Evolutionary conservation across 1,140 invertebrate genomes (phyloP).

Genomic region (Dendroctonus ponderosae): DNA sequence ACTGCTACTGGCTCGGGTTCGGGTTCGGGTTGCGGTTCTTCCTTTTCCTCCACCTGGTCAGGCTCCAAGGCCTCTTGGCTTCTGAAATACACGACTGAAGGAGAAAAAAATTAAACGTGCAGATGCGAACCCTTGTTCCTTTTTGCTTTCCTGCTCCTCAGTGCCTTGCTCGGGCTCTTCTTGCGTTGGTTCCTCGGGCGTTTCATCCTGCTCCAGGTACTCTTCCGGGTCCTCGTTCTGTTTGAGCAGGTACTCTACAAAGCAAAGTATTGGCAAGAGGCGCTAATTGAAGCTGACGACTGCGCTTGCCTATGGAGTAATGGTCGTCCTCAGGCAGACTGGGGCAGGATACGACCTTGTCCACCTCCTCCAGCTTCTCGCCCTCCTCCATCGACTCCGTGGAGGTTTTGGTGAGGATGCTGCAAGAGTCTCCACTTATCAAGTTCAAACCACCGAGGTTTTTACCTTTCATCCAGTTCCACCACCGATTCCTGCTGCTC

Average conservation of each 20-base stretch:
- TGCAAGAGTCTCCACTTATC: not conserved
- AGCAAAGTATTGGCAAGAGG: not conserved
- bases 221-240: not conserved
- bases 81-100: too few species aligned
- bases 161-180: slow-evolving; percentile 14
- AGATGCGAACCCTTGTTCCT: too few species aligned
- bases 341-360: slow-evolving; percentile 36
- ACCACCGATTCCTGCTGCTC: slow-evolving; percentile 25
- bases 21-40: slow-evolving; percentile 1
- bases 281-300: not conserved
- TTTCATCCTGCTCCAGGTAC: not conserved
- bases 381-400: slow-evolving; percentile 3
- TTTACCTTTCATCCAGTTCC: slow-evolving; percentile 24
- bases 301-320: slow-evolving; percentile 23
- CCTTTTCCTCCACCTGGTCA: slow-evolving; percentile 19
- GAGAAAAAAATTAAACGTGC: too few species aligned
- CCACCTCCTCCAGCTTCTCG: slow-evolving; percentile 9
- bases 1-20: not conserved
- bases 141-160: slow-evolving; percentile 3
- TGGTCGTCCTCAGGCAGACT: slow-evolving; percentile 36
- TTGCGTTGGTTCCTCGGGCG: not conserved
- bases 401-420: slow-evolving; percentile 3
- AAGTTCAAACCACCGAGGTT: slow-evolving; percentile 4
- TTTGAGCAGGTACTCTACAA: slow-evolving; percentile 3
- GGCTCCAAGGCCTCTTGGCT: slow-evolving; percentile 4